Evolutionary conservation across 1,140 invertebrate species (phyloP).

Genomic region (Araneus ventricosus): DNA sequence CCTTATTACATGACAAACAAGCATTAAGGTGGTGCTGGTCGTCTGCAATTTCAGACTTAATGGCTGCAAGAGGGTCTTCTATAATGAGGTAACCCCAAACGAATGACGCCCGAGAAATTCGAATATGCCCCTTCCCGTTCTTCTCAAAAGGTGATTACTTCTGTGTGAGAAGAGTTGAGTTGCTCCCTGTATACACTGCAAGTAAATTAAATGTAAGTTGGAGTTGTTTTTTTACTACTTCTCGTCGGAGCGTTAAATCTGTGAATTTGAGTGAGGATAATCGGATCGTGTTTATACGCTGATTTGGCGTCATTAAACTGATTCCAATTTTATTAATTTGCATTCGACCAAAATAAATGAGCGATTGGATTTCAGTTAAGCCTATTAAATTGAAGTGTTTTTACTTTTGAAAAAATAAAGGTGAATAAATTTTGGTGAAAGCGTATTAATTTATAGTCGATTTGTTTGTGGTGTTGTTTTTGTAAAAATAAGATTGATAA

Average conservation of each 20-base stretch:
- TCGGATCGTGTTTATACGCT: not conserved
- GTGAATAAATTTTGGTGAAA: too few species aligned
- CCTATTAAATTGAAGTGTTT: not conserved
- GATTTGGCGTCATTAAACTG: not conserved
- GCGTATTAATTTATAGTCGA: too few species aligned
- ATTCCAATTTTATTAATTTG: not conserved
- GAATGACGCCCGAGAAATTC: not conserved
- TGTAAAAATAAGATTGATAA: too few species aligned
- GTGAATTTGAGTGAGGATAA: constrained; percentile 4
- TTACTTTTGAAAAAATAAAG: too few species aligned
- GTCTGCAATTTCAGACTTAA: constrained; percentile 53
- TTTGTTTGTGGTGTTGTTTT: too few species aligned
- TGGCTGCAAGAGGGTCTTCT: not conserved
- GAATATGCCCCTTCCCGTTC: not conserved
- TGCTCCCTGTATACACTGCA: not conserved
- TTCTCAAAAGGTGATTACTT: not conserved
- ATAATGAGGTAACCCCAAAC: constrained; percentile 45
- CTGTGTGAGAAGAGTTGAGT: not conserved
- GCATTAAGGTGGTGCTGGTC: not conserved
- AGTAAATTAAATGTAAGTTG: not conserved
- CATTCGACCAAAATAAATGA: not conserved
- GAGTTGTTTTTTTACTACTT: not conserved
- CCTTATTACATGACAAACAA: constrained; percentile 32
- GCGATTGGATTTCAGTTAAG: not conserved
- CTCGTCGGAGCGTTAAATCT: not conserved